These are phyloP conservation scores for Spea hammondii DNA, from an alignment of 2,797 vertebrate genomes.

Conservation along the genomic window DNA sequence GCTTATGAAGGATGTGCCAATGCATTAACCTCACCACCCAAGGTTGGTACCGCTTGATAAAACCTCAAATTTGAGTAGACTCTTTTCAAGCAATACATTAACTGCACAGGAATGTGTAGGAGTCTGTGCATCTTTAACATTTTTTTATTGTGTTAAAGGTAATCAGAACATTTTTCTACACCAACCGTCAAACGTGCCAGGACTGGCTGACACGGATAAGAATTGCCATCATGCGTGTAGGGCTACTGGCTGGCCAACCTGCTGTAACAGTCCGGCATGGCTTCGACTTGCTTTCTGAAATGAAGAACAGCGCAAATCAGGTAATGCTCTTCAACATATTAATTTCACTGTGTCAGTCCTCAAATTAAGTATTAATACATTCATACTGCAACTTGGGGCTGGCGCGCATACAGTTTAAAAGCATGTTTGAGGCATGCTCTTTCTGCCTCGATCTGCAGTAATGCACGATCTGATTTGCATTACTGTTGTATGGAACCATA, in stretches of 20 bases:
- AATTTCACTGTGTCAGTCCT: no score
- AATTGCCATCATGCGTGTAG: slow-evolving; percentile 94
- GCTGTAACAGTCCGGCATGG: slow-evolving; percentile 95
- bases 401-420: no score
- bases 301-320: slow-evolving; percentile 86
- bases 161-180: slow-evolving; percentile 96
- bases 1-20: slow-evolving; percentile 97
- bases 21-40: slow-evolving; percentile 91
- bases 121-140: not conserved
- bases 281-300: slow-evolving; percentile 92
- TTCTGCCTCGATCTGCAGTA: no score
- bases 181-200: slow-evolving; percentile 96
- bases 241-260: slow-evolving; percentile 92
- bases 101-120: no score
- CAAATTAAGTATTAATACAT: no score
- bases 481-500: no score
- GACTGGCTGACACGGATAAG: slow-evolving; percentile 96
- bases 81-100: no score
- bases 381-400: no score
- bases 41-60: slow-evolving; percentile 70
- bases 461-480: no score
- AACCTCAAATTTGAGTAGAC: no score
- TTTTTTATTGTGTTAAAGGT: slow-evolving; percentile 66
- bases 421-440: no score
- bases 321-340: slow-evolving; percentile 59